These are phyloP conservation scores for Stramonita haemastoma DNA, from an alignment of 2,888 invertebrate species.

Conservation along the genomic window DNA sequence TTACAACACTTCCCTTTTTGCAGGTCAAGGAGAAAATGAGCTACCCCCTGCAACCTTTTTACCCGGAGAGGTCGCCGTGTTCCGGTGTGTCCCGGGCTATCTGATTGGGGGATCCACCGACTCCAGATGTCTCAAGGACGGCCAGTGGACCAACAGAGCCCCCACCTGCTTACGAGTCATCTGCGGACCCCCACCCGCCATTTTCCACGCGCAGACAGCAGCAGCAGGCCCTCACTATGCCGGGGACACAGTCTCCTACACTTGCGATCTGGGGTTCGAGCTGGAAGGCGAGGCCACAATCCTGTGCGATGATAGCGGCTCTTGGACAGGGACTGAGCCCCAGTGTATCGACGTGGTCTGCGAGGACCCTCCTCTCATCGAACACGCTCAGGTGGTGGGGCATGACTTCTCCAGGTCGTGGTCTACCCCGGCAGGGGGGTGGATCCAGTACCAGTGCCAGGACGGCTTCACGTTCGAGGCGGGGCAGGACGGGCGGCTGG, in stretches of 20 bases:
- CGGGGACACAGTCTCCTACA: conserved; percentile 80
- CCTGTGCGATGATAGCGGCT: conserved; percentile 58
- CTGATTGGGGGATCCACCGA: conserved; percentile 51
- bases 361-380: conserved; percentile 69
- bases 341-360: conserved; percentile 76
- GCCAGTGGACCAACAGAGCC: conserved; percentile 55
- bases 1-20: neutral
- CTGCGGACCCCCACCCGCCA: conserved; percentile 36
- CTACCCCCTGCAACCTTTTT: neutral
- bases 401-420: conserved; percentile 59
- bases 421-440: conserved; percentile 50
- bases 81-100: conserved; percentile 60
- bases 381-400: conserved; percentile 62
- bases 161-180: conserved; percentile 8
- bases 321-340: conserved; percentile 71
- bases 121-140: conserved; percentile 23
- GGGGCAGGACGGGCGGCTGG: conserved; percentile 51
- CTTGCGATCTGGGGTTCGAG: conserved; percentile 81
- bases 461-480: conserved; percentile 63
- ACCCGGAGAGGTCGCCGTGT: conserved; percentile 32
- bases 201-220: conserved; percentile 26
- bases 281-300: conserved; percentile 36
- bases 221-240: neutral
- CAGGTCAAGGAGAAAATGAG: conserved; percentile 9
- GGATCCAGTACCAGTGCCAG: conserved; percentile 59